Evolutionary conservation across 1,140 invertebrate genomes (phyloP).

Genomic region (Orchesella cincta): DNA sequence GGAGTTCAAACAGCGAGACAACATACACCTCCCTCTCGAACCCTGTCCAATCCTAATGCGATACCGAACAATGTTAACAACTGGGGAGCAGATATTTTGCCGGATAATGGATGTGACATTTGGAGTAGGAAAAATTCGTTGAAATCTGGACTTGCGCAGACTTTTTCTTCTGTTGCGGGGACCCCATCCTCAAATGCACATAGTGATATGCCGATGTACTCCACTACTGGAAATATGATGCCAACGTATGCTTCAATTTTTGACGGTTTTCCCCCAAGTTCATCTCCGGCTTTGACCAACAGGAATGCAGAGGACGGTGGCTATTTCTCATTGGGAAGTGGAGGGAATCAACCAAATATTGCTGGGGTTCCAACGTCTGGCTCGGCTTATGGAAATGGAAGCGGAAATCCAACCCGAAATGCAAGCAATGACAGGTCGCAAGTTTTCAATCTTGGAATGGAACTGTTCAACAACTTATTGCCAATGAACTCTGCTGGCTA

Average conservation of each 20-base stretch:
- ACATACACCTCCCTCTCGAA: conserved; percentile 30
- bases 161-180: not conserved
- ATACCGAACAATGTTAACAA: not conserved
- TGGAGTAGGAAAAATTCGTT: conserved; percentile 33
- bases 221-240: not conserved
- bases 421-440: conserved; percentile 6
- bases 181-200: not conserved
- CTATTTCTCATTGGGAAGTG: not conserved
- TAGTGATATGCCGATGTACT: not conserved
- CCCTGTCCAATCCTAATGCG: not conserved
- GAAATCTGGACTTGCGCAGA: not conserved
- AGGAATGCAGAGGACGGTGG: not conserved
- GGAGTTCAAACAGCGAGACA: no score
- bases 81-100: conserved; percentile 15
- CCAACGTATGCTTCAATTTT: not conserved
- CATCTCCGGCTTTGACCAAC: not conserved
- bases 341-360: not conserved
- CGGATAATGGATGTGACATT: conserved; percentile 45
- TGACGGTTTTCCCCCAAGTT: conserved; percentile 1
- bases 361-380: not conserved
- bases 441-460: not conserved
- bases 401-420: not conserved
- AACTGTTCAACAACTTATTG: not conserved
- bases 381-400: not conserved
- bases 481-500: not conserved